These are phyloP conservation scores for Acanthoscelides obtectus DNA, from an alignment of 2,888 invertebrate species.

Conservation along the genomic window DNA sequence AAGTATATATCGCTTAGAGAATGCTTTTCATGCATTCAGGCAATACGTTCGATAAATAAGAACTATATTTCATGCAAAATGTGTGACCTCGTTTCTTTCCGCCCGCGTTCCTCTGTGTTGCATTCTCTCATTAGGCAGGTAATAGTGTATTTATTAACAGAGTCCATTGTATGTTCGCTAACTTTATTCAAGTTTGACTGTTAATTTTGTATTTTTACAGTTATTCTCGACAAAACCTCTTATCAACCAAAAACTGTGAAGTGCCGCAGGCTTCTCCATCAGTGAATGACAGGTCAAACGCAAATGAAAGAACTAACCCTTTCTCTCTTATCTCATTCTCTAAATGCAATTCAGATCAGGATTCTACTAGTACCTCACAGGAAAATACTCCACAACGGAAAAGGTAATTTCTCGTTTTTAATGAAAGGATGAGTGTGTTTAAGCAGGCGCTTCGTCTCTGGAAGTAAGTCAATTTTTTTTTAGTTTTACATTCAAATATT, in stretches of 20 bases:
- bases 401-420: background rate
- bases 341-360: conserved; percentile 38
- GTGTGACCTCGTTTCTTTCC: no score
- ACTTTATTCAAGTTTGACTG: background rate
- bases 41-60: no score
- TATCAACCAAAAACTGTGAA: conserved; percentile 75
- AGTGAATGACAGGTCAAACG: conserved; percentile 54
- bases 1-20: no score
- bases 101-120: no score
- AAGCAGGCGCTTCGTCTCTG: no score
- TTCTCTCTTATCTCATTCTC: conserved; percentile 28
- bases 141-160: background rate
- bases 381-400: conserved; percentile 36
- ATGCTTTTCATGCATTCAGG: no score
- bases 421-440: no score
- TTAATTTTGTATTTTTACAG: conserved; percentile 45
- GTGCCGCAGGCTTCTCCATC: conserved; percentile 50
- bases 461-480: no score
- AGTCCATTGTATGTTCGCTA: background rate
- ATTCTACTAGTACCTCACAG: conserved; percentile 33
- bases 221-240: conserved; percentile 83
- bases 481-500: no score
- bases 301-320: conserved; percentile 39
- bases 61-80: no score
- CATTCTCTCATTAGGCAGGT: no score